These are phyloP conservation scores for Cotesia typhae DNA, from an alignment of 1,140 invertebrate species.

Conservation along the genomic window DNA sequence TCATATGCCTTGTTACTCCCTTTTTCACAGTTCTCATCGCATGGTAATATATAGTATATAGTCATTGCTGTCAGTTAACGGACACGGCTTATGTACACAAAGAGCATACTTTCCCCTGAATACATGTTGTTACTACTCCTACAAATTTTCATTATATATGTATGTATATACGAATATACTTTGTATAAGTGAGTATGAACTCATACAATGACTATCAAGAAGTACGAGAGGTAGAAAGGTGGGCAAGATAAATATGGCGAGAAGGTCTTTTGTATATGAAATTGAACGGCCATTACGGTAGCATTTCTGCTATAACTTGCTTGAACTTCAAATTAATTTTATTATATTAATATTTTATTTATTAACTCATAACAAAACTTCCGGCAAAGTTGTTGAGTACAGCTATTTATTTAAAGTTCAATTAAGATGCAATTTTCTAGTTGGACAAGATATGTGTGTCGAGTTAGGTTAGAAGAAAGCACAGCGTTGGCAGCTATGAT, in stretches of 20 bases:
- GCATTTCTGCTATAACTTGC: neutral
- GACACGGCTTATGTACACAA: conserved; percentile 27
- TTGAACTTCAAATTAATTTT: neutral
- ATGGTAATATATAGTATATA: conserved; percentile 44
- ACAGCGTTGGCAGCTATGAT: too few species aligned
- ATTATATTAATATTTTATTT: conserved; percentile 7
- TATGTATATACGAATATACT: neutral
- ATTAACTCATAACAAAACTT: neutral
- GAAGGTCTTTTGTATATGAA: conserved; percentile 35
- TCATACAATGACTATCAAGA: conserved; percentile 25
- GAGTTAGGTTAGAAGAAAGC: too few species aligned
- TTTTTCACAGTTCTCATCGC: conserved; percentile 41
- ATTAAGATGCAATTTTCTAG: too few species aligned
- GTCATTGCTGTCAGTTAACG: conserved; percentile 45
- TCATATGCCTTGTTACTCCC: conserved; percentile 8
- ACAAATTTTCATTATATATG: conserved; percentile 13
- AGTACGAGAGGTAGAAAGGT: conserved; percentile 25
- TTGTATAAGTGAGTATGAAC: conserved; percentile 11
- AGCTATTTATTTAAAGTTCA: too few species aligned
- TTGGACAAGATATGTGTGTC: too few species aligned
- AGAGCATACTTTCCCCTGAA: conserved; percentile 16
- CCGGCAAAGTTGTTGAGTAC: too few species aligned
- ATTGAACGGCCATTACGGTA: conserved; percentile 28
- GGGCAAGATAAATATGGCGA: conserved; percentile 40
- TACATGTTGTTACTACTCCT: conserved; percentile 11